Conservation (phyloP, 1,140 invertebrate species). For the Cepaea nemoralis region DNA sequence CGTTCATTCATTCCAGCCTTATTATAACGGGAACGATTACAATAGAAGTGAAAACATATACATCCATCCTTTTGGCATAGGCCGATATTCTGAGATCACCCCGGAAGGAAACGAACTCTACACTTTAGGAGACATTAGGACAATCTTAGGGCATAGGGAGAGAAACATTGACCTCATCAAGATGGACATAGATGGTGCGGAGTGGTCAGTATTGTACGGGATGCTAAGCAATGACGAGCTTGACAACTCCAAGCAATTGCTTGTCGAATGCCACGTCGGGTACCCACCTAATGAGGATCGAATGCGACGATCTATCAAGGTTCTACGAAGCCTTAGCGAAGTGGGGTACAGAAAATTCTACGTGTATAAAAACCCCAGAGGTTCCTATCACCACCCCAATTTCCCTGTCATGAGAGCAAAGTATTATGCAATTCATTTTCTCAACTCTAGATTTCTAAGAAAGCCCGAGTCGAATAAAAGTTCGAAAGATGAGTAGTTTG, state of each 20-base stretch:
- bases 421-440: slow-evolving; percentile 26
- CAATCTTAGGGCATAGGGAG: background rate
- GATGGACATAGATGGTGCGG: slow-evolving; percentile 2
- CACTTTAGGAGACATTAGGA: slow-evolving; percentile 3
- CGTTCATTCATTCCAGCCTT: slow-evolving; percentile 5
- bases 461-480: no score
- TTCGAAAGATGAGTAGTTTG: no score
- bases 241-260: slow-evolving; percentile 3
- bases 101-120: slow-evolving; percentile 8
- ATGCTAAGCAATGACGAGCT: slow-evolving; percentile 1
- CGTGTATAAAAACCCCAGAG: slow-evolving; percentile 27
- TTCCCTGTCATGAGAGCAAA: background rate
- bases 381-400: slow-evolving; percentile 16
- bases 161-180: slow-evolving; percentile 16
- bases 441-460: slow-evolving; percentile 7
- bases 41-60: background rate
- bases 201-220: slow-evolving; percentile 18
- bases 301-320: background rate
- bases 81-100: slow-evolving; percentile 3
- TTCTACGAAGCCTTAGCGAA: background rate
- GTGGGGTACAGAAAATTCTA: slow-evolving; percentile 19
- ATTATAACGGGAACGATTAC: background rate
- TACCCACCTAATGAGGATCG: background rate
- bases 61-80: slow-evolving; percentile 16
- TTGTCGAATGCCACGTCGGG: slow-evolving; percentile 13